phyloP scores from a whole-genome alignment of 2,113 vertebrate genomes.

The Acrocephalus kingi region DNA sequence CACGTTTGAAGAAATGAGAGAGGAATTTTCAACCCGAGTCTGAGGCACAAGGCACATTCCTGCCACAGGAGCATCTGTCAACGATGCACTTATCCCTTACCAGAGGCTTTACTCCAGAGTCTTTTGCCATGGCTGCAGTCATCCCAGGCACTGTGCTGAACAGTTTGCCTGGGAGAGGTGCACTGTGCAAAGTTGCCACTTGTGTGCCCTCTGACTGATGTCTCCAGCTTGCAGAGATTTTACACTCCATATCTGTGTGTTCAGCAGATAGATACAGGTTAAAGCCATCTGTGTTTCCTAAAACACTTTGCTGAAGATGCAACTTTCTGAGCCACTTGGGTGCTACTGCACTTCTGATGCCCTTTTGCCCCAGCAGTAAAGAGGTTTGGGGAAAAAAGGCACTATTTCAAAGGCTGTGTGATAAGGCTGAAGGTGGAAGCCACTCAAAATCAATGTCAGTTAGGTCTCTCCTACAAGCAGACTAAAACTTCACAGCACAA shows the following conservation, averaged over 20 bases:
- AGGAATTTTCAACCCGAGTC: background rate
- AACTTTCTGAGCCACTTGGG: background rate
- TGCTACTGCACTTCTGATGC: background rate
- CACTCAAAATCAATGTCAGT: background rate
- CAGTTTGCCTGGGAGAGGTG: background rate
- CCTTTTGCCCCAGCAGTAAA: background rate
- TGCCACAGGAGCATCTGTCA: background rate
- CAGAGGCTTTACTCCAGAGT: background rate
- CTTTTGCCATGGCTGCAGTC: background rate
- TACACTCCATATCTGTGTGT: background rate
- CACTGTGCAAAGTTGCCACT: fast-evolving
- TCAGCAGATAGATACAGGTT: background rate
- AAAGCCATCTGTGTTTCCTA: background rate
- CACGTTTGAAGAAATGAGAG: background rate
- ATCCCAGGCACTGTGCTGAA: fast-evolving
- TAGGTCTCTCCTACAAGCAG: background rate
- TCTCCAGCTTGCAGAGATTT: background rate
- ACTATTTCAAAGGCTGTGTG: background rate
- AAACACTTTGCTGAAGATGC: background rate
- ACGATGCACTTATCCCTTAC: fast-evolving
- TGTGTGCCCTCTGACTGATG: background rate
- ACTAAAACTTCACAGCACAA: background rate
- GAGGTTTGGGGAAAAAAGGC: background rate
- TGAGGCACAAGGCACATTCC: background rate
- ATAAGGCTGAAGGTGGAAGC: background rate